phyloP scores from a whole-genome alignment of 2,888 invertebrate species.

The Gnatocerus cornutus region DNA sequence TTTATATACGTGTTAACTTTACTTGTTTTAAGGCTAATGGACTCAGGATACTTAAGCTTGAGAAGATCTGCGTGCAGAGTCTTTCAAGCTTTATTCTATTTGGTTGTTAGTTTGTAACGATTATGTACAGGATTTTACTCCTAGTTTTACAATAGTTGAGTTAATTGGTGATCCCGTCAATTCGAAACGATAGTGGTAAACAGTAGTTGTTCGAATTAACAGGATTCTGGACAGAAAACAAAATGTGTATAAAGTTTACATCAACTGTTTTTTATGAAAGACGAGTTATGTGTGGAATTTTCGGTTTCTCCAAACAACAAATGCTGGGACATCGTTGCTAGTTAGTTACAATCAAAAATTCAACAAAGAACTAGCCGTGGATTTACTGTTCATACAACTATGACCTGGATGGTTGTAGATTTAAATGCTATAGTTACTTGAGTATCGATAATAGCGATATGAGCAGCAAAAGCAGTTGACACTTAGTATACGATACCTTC shows the following conservation, averaged over 20 bases:
- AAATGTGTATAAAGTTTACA: constrained; percentile 53
- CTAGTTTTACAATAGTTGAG: constrained; percentile 34
- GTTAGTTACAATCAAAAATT: constrained; percentile 31
- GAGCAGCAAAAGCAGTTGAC: constrained; percentile 65
- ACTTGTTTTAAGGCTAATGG: constrained; percentile 29
- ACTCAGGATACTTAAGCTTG: constrained; percentile 29
- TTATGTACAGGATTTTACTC: constrained; percentile 49
- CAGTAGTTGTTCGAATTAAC: constrained; percentile 48
- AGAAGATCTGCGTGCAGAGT: constrained; percentile 9
- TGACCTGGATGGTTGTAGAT: constrained; percentile 38
- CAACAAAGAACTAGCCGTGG: constrained; percentile 34
- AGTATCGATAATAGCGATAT: constrained; percentile 59
- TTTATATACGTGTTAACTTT: constrained; percentile 11
- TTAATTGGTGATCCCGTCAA: constrained; percentile 37
- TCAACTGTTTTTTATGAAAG: constrained; percentile 52
- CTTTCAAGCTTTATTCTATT: constrained; percentile 35
- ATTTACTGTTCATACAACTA: constrained; percentile 60
- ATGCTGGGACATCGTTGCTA: constrained; percentile 48
- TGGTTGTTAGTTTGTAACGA: constrained; percentile 37
- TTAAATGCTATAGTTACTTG: constrained; percentile 9
- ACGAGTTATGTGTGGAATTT: constrained; percentile 35
- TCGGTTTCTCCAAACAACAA: constrained; percentile 3
- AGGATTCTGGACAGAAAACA: constrained; percentile 50
- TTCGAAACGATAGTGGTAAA: constrained; percentile 24
- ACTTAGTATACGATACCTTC: constrained; percentile 67